Conservation (phyloP, 1,140 invertebrate genomes). For the Trissolcus basalis region DNA sequence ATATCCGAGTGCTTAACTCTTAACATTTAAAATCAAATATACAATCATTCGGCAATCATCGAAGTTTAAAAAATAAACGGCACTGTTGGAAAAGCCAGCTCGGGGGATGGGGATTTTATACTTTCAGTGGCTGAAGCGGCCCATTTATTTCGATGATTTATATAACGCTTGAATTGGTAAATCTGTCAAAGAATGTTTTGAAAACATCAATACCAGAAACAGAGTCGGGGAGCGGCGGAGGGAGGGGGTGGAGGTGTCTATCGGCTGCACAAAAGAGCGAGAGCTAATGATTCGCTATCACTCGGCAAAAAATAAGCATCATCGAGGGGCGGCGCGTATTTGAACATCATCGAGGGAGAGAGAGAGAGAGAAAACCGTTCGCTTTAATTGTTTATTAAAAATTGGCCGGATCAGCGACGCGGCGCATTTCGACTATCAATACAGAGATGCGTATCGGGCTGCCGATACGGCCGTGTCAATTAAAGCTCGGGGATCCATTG, state of each 20-base stretch:
- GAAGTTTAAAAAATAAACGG: conserved; percentile 29
- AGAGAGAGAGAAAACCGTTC: conserved; percentile 29
- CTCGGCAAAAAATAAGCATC: conserved; percentile 34
- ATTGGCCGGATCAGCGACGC: conserved; percentile 52
- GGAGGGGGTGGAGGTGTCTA: neutral
- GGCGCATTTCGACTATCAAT: conserved; percentile 51
- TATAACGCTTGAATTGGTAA: conserved; percentile 38
- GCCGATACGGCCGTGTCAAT: conserved; percentile 39
- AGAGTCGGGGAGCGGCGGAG: no score
- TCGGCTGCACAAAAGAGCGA: conserved; percentile 19
- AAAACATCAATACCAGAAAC: conserved; percentile 34
- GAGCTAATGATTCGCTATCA: conserved; percentile 37
- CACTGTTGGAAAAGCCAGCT: conserved; percentile 7
- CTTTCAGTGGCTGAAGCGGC: conserved; percentile 17
- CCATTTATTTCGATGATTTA: conserved; percentile 41
- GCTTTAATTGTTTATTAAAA: conserved; percentile 56
- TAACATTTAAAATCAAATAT: conserved; percentile 25
- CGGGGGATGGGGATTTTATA: conserved; percentile 17
- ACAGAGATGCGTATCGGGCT: conserved; percentile 41
- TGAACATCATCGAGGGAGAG: conserved; percentile 22
- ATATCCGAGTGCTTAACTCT: neutral
- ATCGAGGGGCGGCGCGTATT: conserved; percentile 39
- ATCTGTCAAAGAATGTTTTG: conserved; percentile 31
- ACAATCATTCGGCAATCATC: conserved; percentile 18
- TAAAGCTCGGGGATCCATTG: conserved; percentile 8